phyloP scores from a whole-genome alignment of 2,113 vertebrate genomes.

The Anguilla japonica region DNA sequence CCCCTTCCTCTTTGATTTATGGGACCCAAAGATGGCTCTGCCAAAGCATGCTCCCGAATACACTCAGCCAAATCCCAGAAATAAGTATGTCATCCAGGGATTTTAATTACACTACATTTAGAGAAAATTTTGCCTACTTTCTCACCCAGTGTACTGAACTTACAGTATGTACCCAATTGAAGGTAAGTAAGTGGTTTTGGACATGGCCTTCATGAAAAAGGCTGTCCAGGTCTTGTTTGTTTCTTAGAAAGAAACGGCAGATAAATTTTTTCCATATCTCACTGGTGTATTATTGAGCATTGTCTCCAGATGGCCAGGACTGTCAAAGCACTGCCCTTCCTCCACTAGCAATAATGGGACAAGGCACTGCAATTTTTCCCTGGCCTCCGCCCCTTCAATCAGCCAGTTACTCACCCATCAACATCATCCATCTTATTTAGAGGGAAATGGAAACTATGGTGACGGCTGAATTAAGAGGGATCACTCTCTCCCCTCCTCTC shows the following conservation, averaged over 20 bases:
- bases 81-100: no score
- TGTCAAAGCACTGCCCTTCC: slow-evolving; percentile 15
- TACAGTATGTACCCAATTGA: no score
- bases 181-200: no score
- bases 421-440: slow-evolving; percentile 70
- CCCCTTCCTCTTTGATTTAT: no score
- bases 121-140: no score
- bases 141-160: no score
- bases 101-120: no score
- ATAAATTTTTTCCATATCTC: not conserved
- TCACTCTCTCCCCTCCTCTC: slow-evolving; percentile 34
- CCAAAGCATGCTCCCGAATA: no score
- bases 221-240: not conserved
- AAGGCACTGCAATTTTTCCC: slow-evolving; percentile 66
- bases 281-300: not conserved
- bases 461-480: slow-evolving; percentile 62
- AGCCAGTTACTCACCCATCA: slow-evolving; percentile 60
- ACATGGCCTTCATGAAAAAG: not conserved
- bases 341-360: slow-evolving; percentile 47
- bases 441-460: slow-evolving; percentile 63
- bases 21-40: no score
- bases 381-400: slow-evolving; percentile 56
- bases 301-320: slow-evolving; percentile 39
- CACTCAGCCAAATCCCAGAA: no score
- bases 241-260: not conserved